These are phyloP conservation scores for Cheilosia variabilis DNA, from an alignment of 2,888 invertebrate species.

Conservation along the genomic window DNA sequence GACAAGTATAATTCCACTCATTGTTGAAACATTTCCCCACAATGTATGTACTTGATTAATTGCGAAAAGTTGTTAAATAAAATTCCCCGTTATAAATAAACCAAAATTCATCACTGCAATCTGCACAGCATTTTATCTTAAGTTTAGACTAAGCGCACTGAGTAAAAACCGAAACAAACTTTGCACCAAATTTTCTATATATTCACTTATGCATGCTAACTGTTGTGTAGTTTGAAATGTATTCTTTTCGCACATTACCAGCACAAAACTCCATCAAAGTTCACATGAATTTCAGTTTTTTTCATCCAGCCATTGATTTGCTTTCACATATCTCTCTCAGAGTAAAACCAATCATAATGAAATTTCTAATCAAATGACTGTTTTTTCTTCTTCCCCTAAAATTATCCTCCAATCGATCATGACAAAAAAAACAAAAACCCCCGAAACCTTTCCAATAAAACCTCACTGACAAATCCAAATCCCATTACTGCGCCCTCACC, in stretches of 20 bases:
- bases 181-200: constrained; percentile 74
- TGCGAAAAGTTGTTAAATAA: constrained; percentile 39
- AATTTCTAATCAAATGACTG: constrained; percentile 69
- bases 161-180: constrained; percentile 77
- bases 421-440: constrained; percentile 38
- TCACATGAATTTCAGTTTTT: constrained; percentile 14
- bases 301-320: constrained; percentile 44
- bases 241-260: constrained; percentile 19
- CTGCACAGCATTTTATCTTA: constrained; percentile 58
- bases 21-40: not conserved
- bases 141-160: constrained; percentile 64
- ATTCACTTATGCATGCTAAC: constrained; percentile 39
- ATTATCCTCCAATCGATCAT: constrained; percentile 46
- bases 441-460: constrained; percentile 36
- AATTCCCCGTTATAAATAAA: not conserved
- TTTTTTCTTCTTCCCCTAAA: constrained; percentile 16
- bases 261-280: constrained; percentile 44
- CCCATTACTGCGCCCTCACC: constrained; percentile 15
- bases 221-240: constrained; percentile 51
- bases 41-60: not conserved
- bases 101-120: constrained; percentile 46
- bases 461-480: constrained; percentile 32
- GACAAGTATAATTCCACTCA: too few relatives aligned
- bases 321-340: constrained; percentile 41
- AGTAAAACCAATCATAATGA: constrained; percentile 59